A percentile compares a stretch with the other conserved stretches of the same genome.
These are phyloP conservation scores for Tachuris rubrigastra DNA, from an alignment of 2,113 vertebrate species.

Conservation along the genomic window DNA sequence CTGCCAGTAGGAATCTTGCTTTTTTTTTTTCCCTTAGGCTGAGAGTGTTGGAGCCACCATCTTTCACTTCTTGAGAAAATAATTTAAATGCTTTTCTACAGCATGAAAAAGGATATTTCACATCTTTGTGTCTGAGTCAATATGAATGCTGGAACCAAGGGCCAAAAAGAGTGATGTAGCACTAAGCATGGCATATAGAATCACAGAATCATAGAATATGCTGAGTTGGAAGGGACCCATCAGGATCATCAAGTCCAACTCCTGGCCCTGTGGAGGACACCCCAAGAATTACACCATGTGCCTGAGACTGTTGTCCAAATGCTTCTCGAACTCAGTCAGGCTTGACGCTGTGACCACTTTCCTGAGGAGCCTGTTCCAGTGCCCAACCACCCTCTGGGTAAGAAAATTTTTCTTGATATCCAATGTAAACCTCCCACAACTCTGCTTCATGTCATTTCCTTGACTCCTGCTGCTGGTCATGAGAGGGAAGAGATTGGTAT, in stretches of 20 bases:
- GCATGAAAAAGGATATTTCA: neutral
- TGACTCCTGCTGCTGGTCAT: accelerated
- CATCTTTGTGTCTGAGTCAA: neutral
- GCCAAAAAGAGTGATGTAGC: neutral
- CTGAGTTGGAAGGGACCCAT: neutral
- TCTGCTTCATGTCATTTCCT: neutral
- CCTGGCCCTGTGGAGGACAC: neutral
- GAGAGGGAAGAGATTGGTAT: neutral
- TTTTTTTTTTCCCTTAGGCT: neutral
- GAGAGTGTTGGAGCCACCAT: neutral
- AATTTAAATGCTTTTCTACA: neutral
- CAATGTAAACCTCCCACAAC: neutral
- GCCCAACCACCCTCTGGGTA: neutral
- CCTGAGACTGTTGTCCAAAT: neutral
- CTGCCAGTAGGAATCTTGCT: neutral
- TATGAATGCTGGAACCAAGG: neutral
- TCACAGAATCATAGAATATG: neutral
- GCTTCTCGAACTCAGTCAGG: neutral
- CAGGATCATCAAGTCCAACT: neutral
- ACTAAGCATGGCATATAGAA: neutral
- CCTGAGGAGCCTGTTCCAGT: neutral
- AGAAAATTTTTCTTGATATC: neutral
- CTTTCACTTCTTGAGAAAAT: neutral
- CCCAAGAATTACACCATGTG: neutral
- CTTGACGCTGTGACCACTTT: neutral